Evolutionary conservation across 2,888 invertebrate genomes (phyloP).

Genomic region (Acanthacorydalis orientalis): DNA sequence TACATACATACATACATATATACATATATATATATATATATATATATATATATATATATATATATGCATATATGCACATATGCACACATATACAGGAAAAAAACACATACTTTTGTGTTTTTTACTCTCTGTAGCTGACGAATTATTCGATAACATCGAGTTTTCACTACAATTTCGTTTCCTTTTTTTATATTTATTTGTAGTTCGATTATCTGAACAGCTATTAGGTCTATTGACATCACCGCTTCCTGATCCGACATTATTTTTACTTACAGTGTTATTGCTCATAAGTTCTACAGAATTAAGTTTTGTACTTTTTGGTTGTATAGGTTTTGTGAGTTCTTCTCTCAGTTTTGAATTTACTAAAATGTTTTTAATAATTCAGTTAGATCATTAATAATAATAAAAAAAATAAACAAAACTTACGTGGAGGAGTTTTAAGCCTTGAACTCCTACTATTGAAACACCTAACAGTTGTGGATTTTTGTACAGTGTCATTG

Average conservation of each 20-base stretch:
- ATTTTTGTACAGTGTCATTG: not conserved
- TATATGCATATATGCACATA: not conserved
- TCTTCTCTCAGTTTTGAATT: conserved; percentile 6
- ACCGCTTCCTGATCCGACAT: not conserved
- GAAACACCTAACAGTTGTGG: not conserved
- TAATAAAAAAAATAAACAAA: not conserved
- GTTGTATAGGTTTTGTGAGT: conserved; percentile 3
- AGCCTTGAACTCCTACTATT: not conserved
- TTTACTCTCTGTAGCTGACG: conserved; percentile 1
- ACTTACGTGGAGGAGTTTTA: not conserved
- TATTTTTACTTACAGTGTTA: not conserved
- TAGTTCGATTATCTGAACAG: conserved; percentile 11
- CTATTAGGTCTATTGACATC: conserved; percentile 1
- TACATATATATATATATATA: no score
- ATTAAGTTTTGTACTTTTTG: conserved; percentile 2
- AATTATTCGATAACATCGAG: conserved; percentile 22
- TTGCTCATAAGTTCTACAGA: not conserved
- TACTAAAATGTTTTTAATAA: not conserved
- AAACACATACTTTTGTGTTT: conserved; percentile 3
- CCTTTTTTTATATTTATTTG: conserved; percentile 17
- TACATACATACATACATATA: no score
- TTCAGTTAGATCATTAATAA: not conserved
- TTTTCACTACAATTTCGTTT: conserved; percentile 25
- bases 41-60: not conserved
- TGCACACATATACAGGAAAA: not conserved